Evolutionary conservation across 2,888 invertebrate species (phyloP).

Genomic region (Hypsopygia costalis): DNA sequence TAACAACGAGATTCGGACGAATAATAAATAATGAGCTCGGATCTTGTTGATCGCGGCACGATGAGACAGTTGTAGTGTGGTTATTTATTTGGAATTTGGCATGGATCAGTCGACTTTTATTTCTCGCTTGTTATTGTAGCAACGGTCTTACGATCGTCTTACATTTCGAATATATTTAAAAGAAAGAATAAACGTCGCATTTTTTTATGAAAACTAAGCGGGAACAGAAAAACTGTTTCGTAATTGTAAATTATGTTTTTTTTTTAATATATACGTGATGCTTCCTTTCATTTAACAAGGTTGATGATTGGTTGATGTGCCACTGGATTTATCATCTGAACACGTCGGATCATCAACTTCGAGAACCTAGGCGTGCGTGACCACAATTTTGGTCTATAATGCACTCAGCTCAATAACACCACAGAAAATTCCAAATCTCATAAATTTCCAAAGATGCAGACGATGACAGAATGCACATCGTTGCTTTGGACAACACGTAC

Average conservation of each 20-base stretch:
- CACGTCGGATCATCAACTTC: no score
- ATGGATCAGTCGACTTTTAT: conserved; percentile 19
- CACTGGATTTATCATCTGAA: no score
- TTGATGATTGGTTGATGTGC: no score
- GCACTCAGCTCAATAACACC: no score
- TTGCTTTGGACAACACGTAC: no score
- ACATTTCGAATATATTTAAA: conserved; percentile 10
- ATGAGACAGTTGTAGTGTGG: conserved; percentile 15
- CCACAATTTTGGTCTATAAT: no score
- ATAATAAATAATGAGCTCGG: conserved; percentile 44
- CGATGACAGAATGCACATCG: no score
- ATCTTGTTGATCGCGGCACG: conserved; percentile 20
- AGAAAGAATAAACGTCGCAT: conserved; percentile 1
- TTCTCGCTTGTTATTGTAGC: conserved; percentile 24
- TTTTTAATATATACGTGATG: no score
- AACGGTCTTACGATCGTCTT: conserved; percentile 12
- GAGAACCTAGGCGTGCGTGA: no score
- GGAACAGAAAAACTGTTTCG: neutral
- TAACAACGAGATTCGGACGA: conserved; percentile 49
- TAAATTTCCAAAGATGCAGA: no score
- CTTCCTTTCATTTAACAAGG: no score
- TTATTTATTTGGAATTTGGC: conserved; percentile 27
- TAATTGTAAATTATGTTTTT: neutral
- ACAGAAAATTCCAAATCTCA: no score
- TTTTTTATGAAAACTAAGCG: neutral